These are phyloP conservation scores for Mycetomoellerius zeteki DNA, from an alignment of 1,140 invertebrate species.

Conservation along the genomic window DNA sequence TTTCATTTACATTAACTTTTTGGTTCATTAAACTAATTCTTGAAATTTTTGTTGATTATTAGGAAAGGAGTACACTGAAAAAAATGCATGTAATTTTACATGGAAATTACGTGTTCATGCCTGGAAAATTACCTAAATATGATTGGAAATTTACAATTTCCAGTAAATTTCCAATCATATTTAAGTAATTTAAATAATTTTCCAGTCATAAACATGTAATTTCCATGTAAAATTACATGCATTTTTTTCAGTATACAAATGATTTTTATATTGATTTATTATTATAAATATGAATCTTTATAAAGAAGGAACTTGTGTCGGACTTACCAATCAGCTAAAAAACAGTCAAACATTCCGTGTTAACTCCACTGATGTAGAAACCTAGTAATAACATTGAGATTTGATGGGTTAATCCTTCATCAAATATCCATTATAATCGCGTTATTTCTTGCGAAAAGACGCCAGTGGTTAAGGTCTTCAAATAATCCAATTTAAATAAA, in stretches of 20 bases:
- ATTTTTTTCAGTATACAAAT: too few species aligned
- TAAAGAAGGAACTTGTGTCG: too few species aligned
- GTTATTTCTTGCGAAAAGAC: not conserved
- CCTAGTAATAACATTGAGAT: not conserved
- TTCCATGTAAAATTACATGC: too few species aligned
- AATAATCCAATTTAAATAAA: conserved; percentile 34
- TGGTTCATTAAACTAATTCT: not conserved
- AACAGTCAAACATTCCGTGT: not conserved
- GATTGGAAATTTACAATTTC: too few species aligned
- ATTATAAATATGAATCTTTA: not conserved
- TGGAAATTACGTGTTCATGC: too few species aligned
- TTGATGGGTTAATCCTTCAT: not conserved
- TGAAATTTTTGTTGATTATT: not conserved
- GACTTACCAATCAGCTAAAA: not conserved
- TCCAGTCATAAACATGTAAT: too few species aligned
- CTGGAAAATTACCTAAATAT: too few species aligned
- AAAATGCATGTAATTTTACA: too few species aligned
- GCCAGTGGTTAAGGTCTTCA: not conserved
- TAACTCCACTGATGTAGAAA: not conserved
- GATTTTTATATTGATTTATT: not conserved
- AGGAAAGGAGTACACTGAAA: not conserved
- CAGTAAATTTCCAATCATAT: too few species aligned
- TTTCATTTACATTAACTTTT: not conserved
- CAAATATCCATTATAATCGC: not conserved
- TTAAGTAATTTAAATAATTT: too few species aligned